phyloP scores from a whole-genome alignment of 2,797 vertebrate species.

The Notoglanidium macrostoma region DNA sequence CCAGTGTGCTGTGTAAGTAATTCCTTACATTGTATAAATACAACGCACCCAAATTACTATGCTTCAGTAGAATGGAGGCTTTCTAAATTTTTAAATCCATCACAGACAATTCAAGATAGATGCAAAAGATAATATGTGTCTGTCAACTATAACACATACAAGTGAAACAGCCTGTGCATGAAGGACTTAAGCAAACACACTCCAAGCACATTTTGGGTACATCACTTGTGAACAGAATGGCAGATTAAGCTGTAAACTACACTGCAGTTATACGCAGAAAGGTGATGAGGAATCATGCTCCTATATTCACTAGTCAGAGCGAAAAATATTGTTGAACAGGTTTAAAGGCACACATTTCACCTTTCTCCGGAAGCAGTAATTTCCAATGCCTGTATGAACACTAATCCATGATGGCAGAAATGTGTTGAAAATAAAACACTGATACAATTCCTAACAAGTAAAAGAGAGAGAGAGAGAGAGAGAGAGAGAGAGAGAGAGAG shows the following conservation, averaged over 20 bases:
- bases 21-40: neutral
- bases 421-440: constrained; percentile 21
- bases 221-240: constrained; percentile 35
- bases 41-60: neutral
- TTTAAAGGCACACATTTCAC: constrained; percentile 25
- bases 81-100: neutral
- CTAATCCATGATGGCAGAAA: constrained; percentile 20
- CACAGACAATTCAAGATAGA: neutral
- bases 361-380: constrained; percentile 41
- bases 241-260: constrained; percentile 10
- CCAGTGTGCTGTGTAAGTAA: neutral
- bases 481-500: neutral
- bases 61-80: neutral
- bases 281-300: constrained; percentile 10
- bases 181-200: neutral
- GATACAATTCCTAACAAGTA: neutral
- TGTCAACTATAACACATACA: neutral
- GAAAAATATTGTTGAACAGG: constrained; percentile 12
- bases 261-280: constrained; percentile 17
- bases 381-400: constrained; percentile 37
- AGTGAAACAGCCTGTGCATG: neutral
- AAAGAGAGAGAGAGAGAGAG: neutral
- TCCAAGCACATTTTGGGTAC: neutral
- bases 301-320: neutral
- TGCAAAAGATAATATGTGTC: too few relatives aligned